Percentiles rank a stretch among this genome's conserved stretches.
Evolutionary conservation across 2,113 vertebrate genomes (phyloP).

Genomic region (Rattus rattus): DNA sequence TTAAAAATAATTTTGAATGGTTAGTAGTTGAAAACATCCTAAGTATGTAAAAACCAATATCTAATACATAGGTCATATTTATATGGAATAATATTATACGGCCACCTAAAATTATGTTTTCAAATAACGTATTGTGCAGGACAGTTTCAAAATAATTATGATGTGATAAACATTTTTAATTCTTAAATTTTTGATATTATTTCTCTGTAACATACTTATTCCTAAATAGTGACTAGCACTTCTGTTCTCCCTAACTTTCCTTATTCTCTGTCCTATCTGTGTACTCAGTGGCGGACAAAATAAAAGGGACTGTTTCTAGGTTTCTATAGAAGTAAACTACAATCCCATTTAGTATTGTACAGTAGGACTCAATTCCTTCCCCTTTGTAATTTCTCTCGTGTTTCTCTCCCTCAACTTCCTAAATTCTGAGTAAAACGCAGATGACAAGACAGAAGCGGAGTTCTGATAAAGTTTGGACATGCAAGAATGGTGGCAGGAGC

Average conservation of each 20-base stretch:
- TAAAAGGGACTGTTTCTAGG: not conserved
- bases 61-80: not conserved
- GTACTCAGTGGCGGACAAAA: not conserved
- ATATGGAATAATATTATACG: not conserved
- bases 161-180: not conserved
- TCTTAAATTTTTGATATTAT: not conserved
- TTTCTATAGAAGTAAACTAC: not conserved
- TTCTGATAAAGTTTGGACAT: not conserved
- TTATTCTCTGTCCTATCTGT: not conserved
- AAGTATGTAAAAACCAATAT: conserved; percentile 25
- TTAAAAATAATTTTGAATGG: not conserved
- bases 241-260: not conserved
- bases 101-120: conserved; percentile 37
- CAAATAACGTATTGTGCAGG: not conserved
- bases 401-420: not conserved
- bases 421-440: not conserved
- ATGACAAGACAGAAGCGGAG: not conserved
- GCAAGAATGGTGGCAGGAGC: not conserved
- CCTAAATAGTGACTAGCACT: not conserved
- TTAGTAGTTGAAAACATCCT: not conserved
- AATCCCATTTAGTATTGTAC: not conserved
- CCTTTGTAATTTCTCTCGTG: not conserved
- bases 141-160: conserved; percentile 25
- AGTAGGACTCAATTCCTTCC: not conserved
- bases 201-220: not conserved